These are phyloP conservation scores for Pseudomyrmex pallidus DNA, from an alignment of 1,140 invertebrate species.

Conservation along the genomic window DNA sequence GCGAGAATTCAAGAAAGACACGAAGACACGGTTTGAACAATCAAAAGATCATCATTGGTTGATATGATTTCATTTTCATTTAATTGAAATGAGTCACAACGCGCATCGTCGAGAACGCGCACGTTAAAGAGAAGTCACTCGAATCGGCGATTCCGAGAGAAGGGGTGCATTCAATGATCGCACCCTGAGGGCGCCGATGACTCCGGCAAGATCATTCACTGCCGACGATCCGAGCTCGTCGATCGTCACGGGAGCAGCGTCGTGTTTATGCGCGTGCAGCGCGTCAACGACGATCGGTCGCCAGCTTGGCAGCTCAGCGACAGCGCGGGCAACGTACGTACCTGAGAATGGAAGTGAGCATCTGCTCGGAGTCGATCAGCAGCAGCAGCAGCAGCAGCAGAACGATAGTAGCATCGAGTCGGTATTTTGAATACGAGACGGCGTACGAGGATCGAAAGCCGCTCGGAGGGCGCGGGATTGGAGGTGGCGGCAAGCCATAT, in stretches of 20 bases:
- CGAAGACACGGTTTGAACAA: not conserved
- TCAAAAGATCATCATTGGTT: not conserved
- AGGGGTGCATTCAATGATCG: not conserved
- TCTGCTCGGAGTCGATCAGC: conserved; percentile 49
- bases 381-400: conserved; percentile 41
- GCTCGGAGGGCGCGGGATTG: conserved; percentile 63
- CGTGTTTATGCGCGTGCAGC: conserved; percentile 34
- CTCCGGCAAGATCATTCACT: conserved; percentile 49
- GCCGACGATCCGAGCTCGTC: conserved; percentile 62
- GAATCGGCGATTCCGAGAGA: conserved; percentile 13
- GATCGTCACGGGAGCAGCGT: conserved; percentile 42
- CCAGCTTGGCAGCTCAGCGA: conserved; percentile 55
- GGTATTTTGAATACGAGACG: conserved; percentile 65
- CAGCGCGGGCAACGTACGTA: conserved; percentile 44
- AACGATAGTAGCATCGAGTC: conserved; percentile 53
- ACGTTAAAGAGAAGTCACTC: conserved; percentile 1
- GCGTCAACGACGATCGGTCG: conserved; percentile 47
- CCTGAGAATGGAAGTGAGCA: conserved; percentile 77
- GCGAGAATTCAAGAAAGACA: not conserved
- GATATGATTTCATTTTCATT: not conserved
- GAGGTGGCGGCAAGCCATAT: conserved; percentile 58
- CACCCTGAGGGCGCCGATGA: conserved; percentile 64
- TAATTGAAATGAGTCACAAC: not conserved
- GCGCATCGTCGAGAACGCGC: not conserved
- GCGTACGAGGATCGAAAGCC: conserved; percentile 55